Base-by-base conservation (phyloP, 2,888 invertebrate genomes). In the Chrysolina americana region DNA sequence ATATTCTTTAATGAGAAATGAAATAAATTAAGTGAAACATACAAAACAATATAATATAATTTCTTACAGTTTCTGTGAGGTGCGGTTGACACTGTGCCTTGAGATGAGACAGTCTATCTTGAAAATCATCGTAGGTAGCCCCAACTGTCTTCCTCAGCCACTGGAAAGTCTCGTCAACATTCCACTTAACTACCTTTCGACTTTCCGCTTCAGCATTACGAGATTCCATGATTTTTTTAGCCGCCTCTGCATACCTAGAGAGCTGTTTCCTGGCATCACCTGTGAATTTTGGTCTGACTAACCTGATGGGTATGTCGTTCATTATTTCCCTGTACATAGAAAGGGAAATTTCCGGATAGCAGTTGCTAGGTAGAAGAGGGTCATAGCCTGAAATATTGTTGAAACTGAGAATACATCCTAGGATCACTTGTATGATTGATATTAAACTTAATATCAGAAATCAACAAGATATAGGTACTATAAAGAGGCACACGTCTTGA, bases 281-380 rank as follows among this genome's bases (percentile, higher is more conserved):
- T 3, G 97, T 96, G 85, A 96, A 98, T 88, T 98, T 97, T 10
- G 98, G 98, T 87, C 97, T 94, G n/a, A 96, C 93, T 75, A 98
- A 91, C 88, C 97, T 98, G 75, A 98, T 96, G 11, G 98, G 98
- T 86, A 99, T 97, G 89, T 98, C 98, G 88, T 97, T 96, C 97
- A 98, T 98, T 70, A 98, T 97, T 89, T 98, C 98, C 79, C 96
- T 93, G 89, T 97, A 97, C 98, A 98, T 97, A 1, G 96, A 95
- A 86, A 94, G 92, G 6, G 98, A 98, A 82, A 98, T 94, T 89
- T 98, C 98, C 1, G 96, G 95, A 81, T 94, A 93, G 89, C 98
- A 98, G 86, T 94, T 94, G 87, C 96, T 96, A 9, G 98, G 98
- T 66, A 98, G 89, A 68, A 98, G 88, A 0, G 98, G 96, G 89